Base-by-base conservation (phyloP, 2,888 invertebrate genomes). In the Mycalesis mineus region DNA sequence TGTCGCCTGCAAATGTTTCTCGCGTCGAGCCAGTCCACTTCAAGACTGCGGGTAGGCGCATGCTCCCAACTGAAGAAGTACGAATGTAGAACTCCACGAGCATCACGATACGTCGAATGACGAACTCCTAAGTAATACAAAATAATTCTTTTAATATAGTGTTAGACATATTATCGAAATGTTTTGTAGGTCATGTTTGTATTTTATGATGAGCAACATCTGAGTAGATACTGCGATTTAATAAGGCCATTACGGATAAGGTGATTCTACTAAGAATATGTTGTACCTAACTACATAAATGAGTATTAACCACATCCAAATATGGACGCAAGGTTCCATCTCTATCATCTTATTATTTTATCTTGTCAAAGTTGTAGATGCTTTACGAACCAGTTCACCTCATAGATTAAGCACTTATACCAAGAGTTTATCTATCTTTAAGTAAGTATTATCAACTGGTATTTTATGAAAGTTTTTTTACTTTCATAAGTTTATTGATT, bases 21-120 rank as follows among this genome's bases (percentile, higher is more conserved):
- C 33, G 97, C 94, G 78, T 97, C 97, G 53, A 97, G 85, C 97
- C 97, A 97, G 78, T 97, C 96, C 1, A 97, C 96, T 84, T 96
- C 96, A 64, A 96, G 85, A 70, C 90, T 94, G 68, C 94, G 92
- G 28, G 96, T 96, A 1, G 96, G 95, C 49, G 92, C 91, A 77
- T 96, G 96, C 70, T 96, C 96, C 96, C 96, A 96, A 77, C 96
- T 96, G 93, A 97, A 97, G 94, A 97, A 97, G 89, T 97, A 97
- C 22, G 96, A 95, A 80, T 97, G 97, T 5, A 95, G 93, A 28
- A 96, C 95, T 45, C 96, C 96, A 57, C 96, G 91, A 9, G 95
- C 96, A 79, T 97, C 97, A 68, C 96, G 93, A 86, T 96, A 97
- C 13, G 95, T 94, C 42, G 96, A 94, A 78, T 97, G 97, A 64